Percentiles rank a stretch among this genome's conserved stretches.
These are phyloP conservation scores for Campylorhamphus procurvoides DNA, from an alignment of 2,113 vertebrate genomes.

Conservation along the genomic window DNA sequence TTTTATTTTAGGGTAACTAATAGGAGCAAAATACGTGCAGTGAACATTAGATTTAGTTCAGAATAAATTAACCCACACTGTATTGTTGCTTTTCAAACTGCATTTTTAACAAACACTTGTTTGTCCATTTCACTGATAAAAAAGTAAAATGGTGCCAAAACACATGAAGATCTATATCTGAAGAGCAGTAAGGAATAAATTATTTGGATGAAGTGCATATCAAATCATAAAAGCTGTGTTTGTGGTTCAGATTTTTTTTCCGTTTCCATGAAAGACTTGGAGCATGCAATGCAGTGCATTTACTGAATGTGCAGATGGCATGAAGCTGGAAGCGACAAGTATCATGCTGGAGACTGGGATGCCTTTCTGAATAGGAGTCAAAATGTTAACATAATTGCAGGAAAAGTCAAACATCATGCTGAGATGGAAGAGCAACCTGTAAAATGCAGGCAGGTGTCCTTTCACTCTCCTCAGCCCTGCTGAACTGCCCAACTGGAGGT, in stretches of 20 bases:
- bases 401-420: not conserved
- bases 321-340: not conserved
- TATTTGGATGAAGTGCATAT: not conserved
- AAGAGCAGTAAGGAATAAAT: not conserved
- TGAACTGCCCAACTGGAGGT: not conserved
- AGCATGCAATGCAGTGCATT: not conserved
- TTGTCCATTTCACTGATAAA: not conserved
- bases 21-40: not conserved
- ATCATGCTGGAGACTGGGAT: not conserved
- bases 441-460: not conserved
- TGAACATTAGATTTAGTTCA: not conserved
- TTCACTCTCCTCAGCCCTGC: not conserved
- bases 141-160: not conserved
- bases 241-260: not conserved
- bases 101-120: not conserved
- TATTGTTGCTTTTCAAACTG: not conserved
- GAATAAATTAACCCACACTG: not conserved
- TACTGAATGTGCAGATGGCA: not conserved
- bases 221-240: not conserved
- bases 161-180: not conserved
- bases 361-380: not conserved
- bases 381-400: not conserved
- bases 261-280: not conserved
- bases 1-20: not conserved
- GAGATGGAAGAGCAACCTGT: not conserved